Conservation (phyloP, 1,140 invertebrate genomes). For the Drosophila pachea region DNA sequence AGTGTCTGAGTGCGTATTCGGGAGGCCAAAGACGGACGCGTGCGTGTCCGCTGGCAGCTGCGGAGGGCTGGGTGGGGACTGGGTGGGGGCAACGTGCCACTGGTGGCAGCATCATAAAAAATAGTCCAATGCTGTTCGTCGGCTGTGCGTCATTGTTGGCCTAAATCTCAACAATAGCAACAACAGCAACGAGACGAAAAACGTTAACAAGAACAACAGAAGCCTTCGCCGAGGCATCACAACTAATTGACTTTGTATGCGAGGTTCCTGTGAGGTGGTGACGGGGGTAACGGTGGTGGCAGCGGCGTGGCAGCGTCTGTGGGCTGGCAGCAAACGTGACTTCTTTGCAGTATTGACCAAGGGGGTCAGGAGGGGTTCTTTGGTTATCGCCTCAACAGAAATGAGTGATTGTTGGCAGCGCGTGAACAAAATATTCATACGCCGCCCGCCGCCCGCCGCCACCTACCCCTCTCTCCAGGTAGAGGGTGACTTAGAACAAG, state of each 20-base stretch:
- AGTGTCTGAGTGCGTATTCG: conserved; percentile 11
- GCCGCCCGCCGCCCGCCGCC: conserved; percentile 16
- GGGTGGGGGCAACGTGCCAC: not conserved
- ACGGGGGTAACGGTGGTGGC: not conserved
- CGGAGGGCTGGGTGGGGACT: not conserved
- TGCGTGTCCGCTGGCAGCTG: too few relatives aligned
- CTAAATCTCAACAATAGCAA: conserved; percentile 64
- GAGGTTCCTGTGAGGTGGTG: conserved; percentile 24
- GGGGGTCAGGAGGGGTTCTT: not conserved
- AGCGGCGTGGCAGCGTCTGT: not conserved
- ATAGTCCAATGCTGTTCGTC: conserved; percentile 52
- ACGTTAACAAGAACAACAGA: conserved; percentile 13
- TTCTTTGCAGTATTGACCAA: conserved; percentile 28
- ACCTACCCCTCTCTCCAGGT: too few relatives aligned
- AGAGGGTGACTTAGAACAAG: not conserved
- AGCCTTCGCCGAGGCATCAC: conserved; percentile 51
- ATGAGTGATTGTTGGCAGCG: conserved; percentile 74
- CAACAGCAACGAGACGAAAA: conserved; percentile 13
- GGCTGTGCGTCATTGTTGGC: conserved; percentile 72
- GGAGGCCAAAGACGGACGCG: not conserved
- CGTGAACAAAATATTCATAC: conserved; percentile 74
- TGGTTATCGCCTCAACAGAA: conserved; percentile 40
- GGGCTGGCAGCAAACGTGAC: conserved; percentile 52
- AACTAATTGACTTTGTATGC: conserved; percentile 69
- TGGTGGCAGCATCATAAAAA: conserved; percentile 55